These are phyloP conservation scores for Crypturellus tataupa DNA, from an alignment of 2,797 vertebrate species.

Conservation along the genomic window DNA sequence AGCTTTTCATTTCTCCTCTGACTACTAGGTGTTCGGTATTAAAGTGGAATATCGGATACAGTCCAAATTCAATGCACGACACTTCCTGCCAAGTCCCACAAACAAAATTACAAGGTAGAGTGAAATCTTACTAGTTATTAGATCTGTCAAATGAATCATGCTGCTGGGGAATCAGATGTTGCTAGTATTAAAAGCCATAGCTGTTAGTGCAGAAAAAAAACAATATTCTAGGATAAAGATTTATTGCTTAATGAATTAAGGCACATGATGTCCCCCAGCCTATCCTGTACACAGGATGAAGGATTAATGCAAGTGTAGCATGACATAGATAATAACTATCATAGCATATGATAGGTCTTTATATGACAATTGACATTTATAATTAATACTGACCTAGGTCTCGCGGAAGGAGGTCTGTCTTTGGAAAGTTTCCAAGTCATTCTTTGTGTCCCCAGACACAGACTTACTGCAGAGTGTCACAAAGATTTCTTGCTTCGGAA, in stretches of 20 bases:
- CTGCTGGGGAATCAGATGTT: conserved; percentile 21
- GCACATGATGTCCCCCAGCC: not conserved
- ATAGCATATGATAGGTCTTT: not conserved
- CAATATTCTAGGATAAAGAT: not conserved
- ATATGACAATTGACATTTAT: not conserved
- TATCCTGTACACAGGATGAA: not conserved
- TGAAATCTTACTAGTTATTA: conserved; percentile 48
- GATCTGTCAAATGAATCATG: conserved; percentile 47
- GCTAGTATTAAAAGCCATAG: not conserved
- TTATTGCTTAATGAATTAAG: not conserved
- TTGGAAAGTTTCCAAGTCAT: conserved; percentile 31
- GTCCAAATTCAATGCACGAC: not conserved
- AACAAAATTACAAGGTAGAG: conserved; percentile 62
- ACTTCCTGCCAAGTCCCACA: conserved; percentile 58
- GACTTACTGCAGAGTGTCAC: not conserved
- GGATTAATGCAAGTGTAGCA: not conserved
- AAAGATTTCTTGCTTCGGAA: conserved; percentile 38
- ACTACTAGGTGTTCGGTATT: not conserved
- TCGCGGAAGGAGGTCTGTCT: not conserved
- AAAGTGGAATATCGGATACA: not conserved
- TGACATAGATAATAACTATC: not conserved
- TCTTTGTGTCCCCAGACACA: not conserved
- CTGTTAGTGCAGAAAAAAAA: not conserved
- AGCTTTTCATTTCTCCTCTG: not conserved
- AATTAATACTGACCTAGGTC: conserved; percentile 36